Conservation (phyloP, 2,797 vertebrate genomes). For the Premnoplex brunnescens region DNA sequence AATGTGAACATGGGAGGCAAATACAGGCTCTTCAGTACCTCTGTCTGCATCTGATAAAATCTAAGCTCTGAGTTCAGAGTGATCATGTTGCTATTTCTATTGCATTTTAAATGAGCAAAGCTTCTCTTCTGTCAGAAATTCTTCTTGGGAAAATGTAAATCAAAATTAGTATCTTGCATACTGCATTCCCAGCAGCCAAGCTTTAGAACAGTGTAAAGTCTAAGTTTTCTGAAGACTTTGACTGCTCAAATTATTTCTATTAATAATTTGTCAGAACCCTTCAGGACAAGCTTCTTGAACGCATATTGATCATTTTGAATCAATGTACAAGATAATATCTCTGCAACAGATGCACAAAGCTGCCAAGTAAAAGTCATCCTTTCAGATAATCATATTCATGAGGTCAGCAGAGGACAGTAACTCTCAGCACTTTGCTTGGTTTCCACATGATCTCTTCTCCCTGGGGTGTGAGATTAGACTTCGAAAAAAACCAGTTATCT, state of each 20-base stretch:
- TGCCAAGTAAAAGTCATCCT: background rate
- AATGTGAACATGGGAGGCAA: background rate
- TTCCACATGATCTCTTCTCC: conserved; percentile 6
- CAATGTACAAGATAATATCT: background rate
- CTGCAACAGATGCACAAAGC: background rate
- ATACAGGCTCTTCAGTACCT: background rate
- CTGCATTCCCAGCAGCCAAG: background rate
- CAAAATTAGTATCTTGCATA: background rate
- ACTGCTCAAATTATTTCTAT: background rate
- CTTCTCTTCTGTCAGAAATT: background rate
- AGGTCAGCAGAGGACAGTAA: conserved; percentile 26
- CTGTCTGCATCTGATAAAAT: background rate
- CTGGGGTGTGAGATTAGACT: background rate
- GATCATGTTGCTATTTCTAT: background rate
- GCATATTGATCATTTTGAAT: conserved; percentile 22
- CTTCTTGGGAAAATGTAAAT: background rate
- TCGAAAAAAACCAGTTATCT: background rate
- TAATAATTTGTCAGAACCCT: conserved; percentile 37
- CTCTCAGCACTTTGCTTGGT: background rate
- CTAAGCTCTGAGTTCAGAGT: background rate
- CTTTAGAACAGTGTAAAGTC: background rate
- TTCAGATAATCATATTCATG: conserved; percentile 26
- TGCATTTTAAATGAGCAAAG: background rate
- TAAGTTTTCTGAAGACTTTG: background rate
- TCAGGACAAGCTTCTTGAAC: conserved; percentile 32